These are phyloP conservation scores for Paramisgurnus dabryanus DNA, from an alignment of 2,113 vertebrate genomes.

Conservation along the genomic window DNA sequence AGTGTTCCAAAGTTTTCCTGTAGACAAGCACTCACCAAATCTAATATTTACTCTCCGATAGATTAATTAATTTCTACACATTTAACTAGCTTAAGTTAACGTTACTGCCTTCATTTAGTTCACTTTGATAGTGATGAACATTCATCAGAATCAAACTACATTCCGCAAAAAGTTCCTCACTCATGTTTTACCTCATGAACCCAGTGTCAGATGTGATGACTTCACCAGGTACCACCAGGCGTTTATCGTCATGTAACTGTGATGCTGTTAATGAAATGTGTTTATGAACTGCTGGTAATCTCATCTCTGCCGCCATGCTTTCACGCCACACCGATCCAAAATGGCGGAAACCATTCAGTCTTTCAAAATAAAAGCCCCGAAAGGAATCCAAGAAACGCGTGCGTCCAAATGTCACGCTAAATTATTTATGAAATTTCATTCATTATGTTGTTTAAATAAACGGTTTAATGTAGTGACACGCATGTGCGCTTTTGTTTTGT, in stretches of 20 bases:
- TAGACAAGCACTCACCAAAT: too few relatives aligned
- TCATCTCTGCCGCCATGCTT: slow-evolving; percentile 87
- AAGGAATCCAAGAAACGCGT: too few relatives aligned
- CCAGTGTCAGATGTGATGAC: slow-evolving; percentile 92
- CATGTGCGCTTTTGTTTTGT: not conserved
- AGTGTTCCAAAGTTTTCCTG: too few relatives aligned
- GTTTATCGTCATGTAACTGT: slow-evolving; percentile 66
- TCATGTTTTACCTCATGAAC: slow-evolving; percentile 87
- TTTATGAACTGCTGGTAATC: slow-evolving; percentile 76
- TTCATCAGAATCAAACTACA: not conserved
- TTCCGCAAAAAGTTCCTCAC: not conserved
- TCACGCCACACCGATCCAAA: not conserved
- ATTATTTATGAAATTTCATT: too few relatives aligned
- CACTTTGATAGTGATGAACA: too few relatives aligned
- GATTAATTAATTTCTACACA: too few relatives aligned
- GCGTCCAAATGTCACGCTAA: too few relatives aligned
- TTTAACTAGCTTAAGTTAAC: too few relatives aligned
- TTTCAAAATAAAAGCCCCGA: slow-evolving; percentile 11
- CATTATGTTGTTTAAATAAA: too few relatives aligned
- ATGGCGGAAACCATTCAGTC: not conserved
- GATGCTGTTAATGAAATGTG: slow-evolving; percentile 48
- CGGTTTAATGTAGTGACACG: not conserved
- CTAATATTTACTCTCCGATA: too few relatives aligned
- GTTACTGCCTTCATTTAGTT: too few relatives aligned
- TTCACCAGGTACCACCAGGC: slow-evolving; percentile 91